These are phyloP conservation scores for Dolichopus griseipennis DNA, from an alignment of 2,888 invertebrate species.

Conservation along the genomic window DNA sequence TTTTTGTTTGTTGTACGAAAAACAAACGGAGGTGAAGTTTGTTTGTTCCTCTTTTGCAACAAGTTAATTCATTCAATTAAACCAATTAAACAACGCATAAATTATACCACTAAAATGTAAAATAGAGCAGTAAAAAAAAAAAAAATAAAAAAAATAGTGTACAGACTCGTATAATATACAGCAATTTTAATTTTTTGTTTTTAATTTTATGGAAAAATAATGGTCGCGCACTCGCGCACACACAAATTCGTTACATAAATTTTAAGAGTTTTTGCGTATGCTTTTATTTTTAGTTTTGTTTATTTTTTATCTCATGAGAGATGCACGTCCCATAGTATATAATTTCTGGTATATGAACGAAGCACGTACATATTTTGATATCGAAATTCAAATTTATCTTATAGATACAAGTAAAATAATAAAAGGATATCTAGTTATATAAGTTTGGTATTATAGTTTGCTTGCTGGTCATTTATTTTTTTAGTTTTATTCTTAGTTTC, in stretches of 20 bases:
- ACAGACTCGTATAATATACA: too few species aligned
- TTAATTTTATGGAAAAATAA: background rate
- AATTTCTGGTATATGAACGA: too few species aligned
- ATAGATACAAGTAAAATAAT: too few species aligned
- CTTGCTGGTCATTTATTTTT: too few species aligned
- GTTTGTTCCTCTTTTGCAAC: constrained; percentile 12
- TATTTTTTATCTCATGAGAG: background rate
- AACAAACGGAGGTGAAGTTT: background rate
- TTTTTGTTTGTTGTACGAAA: background rate
- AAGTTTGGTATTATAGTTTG: too few species aligned
- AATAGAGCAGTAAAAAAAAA: background rate
- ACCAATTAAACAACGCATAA: constrained; percentile 19
- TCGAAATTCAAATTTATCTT: too few species aligned
- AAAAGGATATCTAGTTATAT: too few species aligned
- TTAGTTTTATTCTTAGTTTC: too few species aligned
- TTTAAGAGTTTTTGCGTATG: background rate
- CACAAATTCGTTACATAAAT: constrained; percentile 2
- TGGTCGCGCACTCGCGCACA: constrained; percentile 9
- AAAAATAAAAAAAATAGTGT: too few species aligned
- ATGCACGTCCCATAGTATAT: background rate
- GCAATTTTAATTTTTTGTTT: too few species aligned
- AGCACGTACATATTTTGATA: too few species aligned
- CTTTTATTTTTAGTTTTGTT: too few species aligned
- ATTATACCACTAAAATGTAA: constrained; percentile 7
- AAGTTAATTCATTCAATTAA: constrained; percentile 21